These are phyloP conservation scores for Megalopta genalis DNA, from an alignment of 1,140 invertebrate genomes.

Conservation along the genomic window DNA sequence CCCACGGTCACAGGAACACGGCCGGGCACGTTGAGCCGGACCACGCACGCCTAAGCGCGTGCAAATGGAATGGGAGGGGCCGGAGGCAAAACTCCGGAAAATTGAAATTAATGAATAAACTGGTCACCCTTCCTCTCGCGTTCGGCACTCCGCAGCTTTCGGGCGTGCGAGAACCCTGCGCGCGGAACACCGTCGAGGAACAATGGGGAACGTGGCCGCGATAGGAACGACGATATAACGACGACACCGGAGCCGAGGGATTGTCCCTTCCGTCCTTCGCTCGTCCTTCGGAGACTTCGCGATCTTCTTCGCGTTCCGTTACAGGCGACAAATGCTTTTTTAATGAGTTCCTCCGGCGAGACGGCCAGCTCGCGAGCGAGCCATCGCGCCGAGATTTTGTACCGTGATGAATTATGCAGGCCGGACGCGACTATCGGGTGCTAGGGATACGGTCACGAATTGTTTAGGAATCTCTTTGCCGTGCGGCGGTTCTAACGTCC, in stretches of 20 bases:
- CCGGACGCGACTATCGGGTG: constrained; percentile 21
- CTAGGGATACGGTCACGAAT: neutral
- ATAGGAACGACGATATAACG: constrained; percentile 33
- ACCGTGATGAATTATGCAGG: constrained; percentile 53
- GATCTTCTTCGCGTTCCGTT: constrained; percentile 39
- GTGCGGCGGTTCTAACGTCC: neutral
- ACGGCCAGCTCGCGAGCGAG: neutral
- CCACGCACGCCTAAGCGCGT: constrained; percentile 36
- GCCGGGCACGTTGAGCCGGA: neutral
- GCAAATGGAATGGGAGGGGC: constrained; percentile 50
- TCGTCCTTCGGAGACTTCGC: constrained; percentile 13
- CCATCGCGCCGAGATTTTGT: constrained; percentile 5
- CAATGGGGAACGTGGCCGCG: constrained; percentile 59
- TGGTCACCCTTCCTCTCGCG: constrained; percentile 32
- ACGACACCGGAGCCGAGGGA: constrained; percentile 16
- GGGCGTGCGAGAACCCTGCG: constrained; percentile 46
- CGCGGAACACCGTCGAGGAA: constrained; percentile 67
- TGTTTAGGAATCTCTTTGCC: constrained; percentile 2
- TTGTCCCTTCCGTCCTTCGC: neutral
- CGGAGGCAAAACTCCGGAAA: constrained; percentile 75
- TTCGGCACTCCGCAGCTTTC: constrained; percentile 25
- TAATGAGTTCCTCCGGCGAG: constrained; percentile 45
- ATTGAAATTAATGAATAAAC: constrained; percentile 80
- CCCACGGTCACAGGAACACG: neutral
- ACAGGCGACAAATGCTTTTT: constrained; percentile 60